Percentiles rank a stretch among this genome's conserved stretches.
Evolutionary conservation across 2,888 invertebrate genomes (phyloP).

Genomic region (Lasius fuliginosus): DNA sequence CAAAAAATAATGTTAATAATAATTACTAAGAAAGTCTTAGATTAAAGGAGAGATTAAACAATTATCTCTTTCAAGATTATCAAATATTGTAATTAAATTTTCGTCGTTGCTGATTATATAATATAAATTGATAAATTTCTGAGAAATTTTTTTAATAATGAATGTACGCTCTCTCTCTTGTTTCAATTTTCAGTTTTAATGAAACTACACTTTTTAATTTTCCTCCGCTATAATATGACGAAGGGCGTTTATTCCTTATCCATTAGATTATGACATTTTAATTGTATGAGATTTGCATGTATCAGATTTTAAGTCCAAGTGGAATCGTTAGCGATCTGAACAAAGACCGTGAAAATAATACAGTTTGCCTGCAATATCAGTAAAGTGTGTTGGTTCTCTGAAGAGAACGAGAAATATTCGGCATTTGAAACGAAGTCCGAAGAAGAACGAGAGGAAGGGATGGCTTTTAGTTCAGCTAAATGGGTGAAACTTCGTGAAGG

Average conservation of each 20-base stretch:
- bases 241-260: neutral
- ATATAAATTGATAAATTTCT: neutral
- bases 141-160: neutral
- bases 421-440: conserved; percentile 61
- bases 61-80: neutral
- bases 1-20: neutral
- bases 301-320: conserved; percentile 15
- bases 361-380: conserved; percentile 21
- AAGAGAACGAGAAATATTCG: conserved; percentile 39
- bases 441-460: conserved; percentile 56
- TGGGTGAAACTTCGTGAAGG: conserved; percentile 43
- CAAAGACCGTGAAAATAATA: neutral
- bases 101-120: neutral
- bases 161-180: neutral
- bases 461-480: conserved; percentile 61
- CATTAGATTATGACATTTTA: neutral
- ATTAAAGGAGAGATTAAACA: neutral
- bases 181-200: conserved; percentile 6
- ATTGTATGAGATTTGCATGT: conserved; percentile 19
- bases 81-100: neutral
- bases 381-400: neutral
- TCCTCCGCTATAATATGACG: neutral
- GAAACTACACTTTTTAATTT: neutral
- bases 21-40: neutral
- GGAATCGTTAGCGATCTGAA: neutral